Evolutionary conservation across 2,888 invertebrate genomes (phyloP), one percentile per base, ranked within the genome.

Genomic region (Yponomeuta evonymella): DNA sequence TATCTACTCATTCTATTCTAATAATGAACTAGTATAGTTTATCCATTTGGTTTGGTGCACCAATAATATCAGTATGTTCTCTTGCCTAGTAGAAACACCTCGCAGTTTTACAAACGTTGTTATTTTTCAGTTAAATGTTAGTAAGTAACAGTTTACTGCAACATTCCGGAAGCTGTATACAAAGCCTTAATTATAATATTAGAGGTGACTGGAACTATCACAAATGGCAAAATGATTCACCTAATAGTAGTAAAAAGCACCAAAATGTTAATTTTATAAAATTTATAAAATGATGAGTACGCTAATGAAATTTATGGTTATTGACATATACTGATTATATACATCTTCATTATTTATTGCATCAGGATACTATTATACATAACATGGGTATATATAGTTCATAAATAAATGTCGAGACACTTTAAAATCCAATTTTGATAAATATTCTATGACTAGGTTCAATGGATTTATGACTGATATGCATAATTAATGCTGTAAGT

Each of bases 91-190:
- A 43, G 6, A 67, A 67, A 67, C 33, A 43, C 33, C n/a, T 67
- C 36, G n/a, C 36, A 43, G 11, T 15, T 36, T 67, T 36, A 67
- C 33, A 67, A 30, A 71, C 73, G 73, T 77, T 74, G 8, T 72
- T 73, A 70, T 75, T 75, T 74, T 79, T 78, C 67, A 73, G 62
- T 72, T 73, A 79, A 87, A 80, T 83, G 89, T 91, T 92, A 91
- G 88, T 90, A 85, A 85, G 88, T 90, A 85, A 85, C 85, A 86
- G 86, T 88, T 87, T 84, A 88, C 84, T 87, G 84, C 85, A 91
- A 92, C 92, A 92, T 90, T 92, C 92, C 92, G 90, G 81, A 90
- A 91, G 92, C 92, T 91, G 89, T 91, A 81, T 91, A 92, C 92
- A 92, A 91, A 90, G 91, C 91, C 86, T 87, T 88, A 87, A 76